Conservation (phyloP, 30 jellyfish, hydroid and myxozoan genomes). For the Catostylus mosaicus region DNA sequence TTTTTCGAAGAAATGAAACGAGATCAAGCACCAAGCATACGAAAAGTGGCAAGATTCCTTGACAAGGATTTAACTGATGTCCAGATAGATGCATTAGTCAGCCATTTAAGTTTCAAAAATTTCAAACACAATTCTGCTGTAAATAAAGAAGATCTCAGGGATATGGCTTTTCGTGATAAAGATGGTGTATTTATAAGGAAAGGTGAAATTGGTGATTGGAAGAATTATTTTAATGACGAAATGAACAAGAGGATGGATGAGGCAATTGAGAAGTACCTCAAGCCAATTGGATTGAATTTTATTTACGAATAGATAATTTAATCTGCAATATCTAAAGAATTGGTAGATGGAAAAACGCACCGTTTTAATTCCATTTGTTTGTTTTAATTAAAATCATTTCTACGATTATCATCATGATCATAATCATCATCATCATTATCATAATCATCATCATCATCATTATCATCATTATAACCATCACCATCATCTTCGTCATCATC, state of each 20-base stretch:
- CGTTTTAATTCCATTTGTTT: too few species aligned
- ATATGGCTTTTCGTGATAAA: background rate
- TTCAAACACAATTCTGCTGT: background rate
- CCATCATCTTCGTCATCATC: too few species aligned
- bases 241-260: slow-evolving; percentile 26
- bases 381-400: too few species aligned
- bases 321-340: too few species aligned
- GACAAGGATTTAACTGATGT: slow-evolving; percentile 3
- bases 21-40: background rate
- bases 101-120: background rate
- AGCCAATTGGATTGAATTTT: background rate
- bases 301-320: background rate
- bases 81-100: background rate
- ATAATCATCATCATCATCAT: too few species aligned
- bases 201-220: slow-evolving; percentile 40
- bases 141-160: background rate
- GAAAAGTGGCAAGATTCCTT: slow-evolving; percentile 13
- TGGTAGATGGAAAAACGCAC: too few species aligned
- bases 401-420: too few species aligned
- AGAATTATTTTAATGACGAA: slow-evolving; percentile 1
- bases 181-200: slow-evolving; percentile 6
- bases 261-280: background rate
- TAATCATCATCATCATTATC: too few species aligned
- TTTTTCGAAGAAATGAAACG: slow-evolving; percentile 9
- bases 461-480: too few species aligned